Evolutionary conservation across 2,888 invertebrate genomes (phyloP).

Genomic region (Brenthis daphne): DNA sequence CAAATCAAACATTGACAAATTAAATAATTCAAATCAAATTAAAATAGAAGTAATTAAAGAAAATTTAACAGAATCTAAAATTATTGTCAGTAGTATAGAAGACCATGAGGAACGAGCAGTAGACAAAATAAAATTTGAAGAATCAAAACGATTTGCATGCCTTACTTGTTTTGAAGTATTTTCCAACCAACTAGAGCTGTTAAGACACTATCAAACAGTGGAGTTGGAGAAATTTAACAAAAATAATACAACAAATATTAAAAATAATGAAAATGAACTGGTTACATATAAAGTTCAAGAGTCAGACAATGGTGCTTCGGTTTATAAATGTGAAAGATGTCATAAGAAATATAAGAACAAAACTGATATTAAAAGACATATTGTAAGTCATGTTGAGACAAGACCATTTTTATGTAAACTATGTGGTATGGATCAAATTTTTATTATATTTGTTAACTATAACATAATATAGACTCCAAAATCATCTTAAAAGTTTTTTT

Average conservation of each 20-base stretch:
- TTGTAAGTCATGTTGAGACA: conserved; percentile 49
- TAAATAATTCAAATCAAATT: background rate
- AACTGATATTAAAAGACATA: conserved; percentile 52
- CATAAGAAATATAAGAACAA: conserved; percentile 49
- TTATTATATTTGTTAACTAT: conserved; percentile 2
- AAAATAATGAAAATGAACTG: conserved; percentile 26
- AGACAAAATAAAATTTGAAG: background rate
- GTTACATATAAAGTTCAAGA: conserved; percentile 39
- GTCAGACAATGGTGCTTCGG: conserved; percentile 34
- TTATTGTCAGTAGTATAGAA: conserved; percentile 15
- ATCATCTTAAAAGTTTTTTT: too few relatives aligned
- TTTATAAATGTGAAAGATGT: conserved; percentile 58
- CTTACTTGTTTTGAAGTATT: conserved; percentile 34
- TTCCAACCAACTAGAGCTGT: conserved; percentile 28
- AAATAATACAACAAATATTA: conserved; percentile 9
- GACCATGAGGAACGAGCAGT: background rate
- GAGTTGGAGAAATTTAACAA: conserved; percentile 37
- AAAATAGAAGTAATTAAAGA: too few relatives aligned
- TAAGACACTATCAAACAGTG: conserved; percentile 32
- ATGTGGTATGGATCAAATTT: conserved; percentile 60
- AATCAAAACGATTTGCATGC: conserved; percentile 26
- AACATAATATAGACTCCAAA: too few relatives aligned
- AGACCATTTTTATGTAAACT: conserved; percentile 66
- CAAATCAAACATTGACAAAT: background rate
- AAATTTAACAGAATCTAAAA: conserved; percentile 5